These are phyloP conservation scores for Pachliopta kotzebuea DNA, from an alignment of 2,888 invertebrate genomes.

Conservation along the genomic window DNA sequence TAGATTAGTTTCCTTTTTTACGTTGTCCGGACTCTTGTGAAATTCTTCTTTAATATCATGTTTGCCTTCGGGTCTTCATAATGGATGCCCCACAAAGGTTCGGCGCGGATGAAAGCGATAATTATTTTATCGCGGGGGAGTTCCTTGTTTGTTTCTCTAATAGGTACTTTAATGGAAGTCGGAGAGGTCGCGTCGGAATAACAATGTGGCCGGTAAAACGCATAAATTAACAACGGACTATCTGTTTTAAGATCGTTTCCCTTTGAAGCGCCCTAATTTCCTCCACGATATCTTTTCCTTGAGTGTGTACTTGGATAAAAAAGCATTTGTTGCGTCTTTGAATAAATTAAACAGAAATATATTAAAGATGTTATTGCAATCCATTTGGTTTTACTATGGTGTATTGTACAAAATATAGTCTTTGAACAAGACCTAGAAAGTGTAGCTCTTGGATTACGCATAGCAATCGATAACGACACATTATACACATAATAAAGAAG, in stretches of 20 bases:
- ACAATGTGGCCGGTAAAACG: conserved; percentile 56
- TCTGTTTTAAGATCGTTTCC: conserved; percentile 46
- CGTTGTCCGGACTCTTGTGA: conserved; percentile 49
- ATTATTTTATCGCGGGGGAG: conserved; percentile 75
- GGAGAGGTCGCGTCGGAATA: conserved; percentile 54
- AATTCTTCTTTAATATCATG: conserved; percentile 57
- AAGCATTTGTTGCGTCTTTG: conserved; percentile 19
- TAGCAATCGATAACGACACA: too few relatives aligned
- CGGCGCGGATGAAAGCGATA: conserved; percentile 72
- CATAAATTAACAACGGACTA: conserved; percentile 62
- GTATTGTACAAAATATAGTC: background rate
- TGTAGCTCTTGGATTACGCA: too few relatives aligned
- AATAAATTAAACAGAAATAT: conserved; percentile 1
- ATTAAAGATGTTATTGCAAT: background rate
- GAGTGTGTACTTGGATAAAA: conserved; percentile 19
- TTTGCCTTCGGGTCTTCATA: conserved; percentile 49
- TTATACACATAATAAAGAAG: too few relatives aligned
- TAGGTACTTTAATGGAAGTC: conserved; percentile 74
- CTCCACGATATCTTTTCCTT: conserved; percentile 28
- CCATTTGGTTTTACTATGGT: background rate
- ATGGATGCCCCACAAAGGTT: conserved; percentile 47
- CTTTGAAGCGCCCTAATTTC: conserved; percentile 38
- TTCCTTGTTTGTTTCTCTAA: conserved; percentile 79
- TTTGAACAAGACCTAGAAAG: too few relatives aligned
- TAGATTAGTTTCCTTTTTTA: conserved; percentile 61